Conservation (phyloP, 1,140 invertebrate species). For the Eupristina koningsbergeri region DNA sequence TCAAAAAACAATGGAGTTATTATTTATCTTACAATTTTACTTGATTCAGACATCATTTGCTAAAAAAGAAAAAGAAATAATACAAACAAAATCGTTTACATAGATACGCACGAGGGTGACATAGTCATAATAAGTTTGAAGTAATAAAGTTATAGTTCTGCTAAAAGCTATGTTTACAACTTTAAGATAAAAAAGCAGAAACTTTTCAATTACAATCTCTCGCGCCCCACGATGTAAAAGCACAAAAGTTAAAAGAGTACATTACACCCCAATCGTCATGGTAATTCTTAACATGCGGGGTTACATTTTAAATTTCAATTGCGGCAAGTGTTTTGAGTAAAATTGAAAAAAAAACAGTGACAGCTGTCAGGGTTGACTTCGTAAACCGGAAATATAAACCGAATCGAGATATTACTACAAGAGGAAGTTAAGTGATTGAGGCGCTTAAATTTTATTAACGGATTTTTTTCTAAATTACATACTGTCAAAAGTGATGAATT, state of each 20-base stretch:
- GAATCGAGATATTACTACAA: not conserved
- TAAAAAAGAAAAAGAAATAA: constrained; percentile 6
- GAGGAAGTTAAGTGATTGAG: constrained; percentile 30
- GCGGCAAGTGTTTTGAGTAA: constrained; percentile 60
- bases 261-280: constrained; percentile 62
- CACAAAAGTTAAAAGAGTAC: not conserved
- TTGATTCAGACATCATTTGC: not conserved
- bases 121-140: constrained; percentile 33
- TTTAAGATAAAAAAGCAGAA: constrained; percentile 49
- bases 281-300: constrained; percentile 59
- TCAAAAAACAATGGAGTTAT: constrained; percentile 2
- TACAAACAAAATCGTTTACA: not conserved
- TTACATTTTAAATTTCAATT: constrained; percentile 61
- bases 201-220: constrained; percentile 53
- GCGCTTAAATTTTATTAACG: constrained; percentile 30
- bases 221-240: constrained; percentile 63
- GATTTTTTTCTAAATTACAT: no score
- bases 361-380: constrained; percentile 67
- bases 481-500: no score
- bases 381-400: constrained; percentile 64
- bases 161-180: constrained; percentile 55
- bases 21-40: no score
- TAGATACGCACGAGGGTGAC: constrained; percentile 16
- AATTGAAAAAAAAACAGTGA: constrained; percentile 59
- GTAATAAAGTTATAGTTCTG: constrained; percentile 45